Evolutionary conservation across 2,888 invertebrate species (phyloP).

Genomic region (Cephus runcator): DNA sequence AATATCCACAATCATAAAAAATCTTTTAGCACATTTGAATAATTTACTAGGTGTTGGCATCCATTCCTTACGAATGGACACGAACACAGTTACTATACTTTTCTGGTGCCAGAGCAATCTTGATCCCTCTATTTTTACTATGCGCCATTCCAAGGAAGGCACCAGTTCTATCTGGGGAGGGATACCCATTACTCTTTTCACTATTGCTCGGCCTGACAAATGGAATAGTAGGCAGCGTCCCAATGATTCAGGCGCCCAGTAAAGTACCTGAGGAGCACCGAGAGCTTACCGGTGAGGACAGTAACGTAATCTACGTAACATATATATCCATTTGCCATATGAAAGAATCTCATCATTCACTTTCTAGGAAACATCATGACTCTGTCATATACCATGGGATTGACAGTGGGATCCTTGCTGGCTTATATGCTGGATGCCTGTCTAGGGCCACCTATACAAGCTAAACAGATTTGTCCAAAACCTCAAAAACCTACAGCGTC

Average conservation of each 20-base stretch:
- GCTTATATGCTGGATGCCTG: conserved; percentile 79
- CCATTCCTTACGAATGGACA: conserved; percentile 86
- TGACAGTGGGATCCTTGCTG: conserved; percentile 84
- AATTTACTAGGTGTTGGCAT: conserved; percentile 74
- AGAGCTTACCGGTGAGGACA: conserved; percentile 81
- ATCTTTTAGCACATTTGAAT: not conserved
- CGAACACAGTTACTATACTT: conserved; percentile 80
- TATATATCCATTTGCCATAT: not conserved
- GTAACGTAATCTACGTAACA: not conserved
- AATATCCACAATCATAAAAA: conserved; percentile 3
- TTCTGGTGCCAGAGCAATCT: conserved; percentile 76
- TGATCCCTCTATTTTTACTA: conserved; percentile 84
- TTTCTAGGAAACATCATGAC: conserved; percentile 91
- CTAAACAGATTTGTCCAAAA: conserved; percentile 54
- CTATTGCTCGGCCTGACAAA: conserved; percentile 83
- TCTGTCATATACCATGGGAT: conserved; percentile 87
- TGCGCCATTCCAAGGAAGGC: conserved; percentile 83
- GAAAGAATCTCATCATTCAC: not conserved
- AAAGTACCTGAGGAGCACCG: conserved; percentile 87
- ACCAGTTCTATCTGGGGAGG: conserved; percentile 77
- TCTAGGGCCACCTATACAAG: conserved; percentile 55
- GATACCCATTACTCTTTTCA: conserved; percentile 75
- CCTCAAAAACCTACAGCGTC: conserved; percentile 32
- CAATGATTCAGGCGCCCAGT: conserved; percentile 91
- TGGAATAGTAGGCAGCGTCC: conserved; percentile 89